Evolutionary conservation across 2,888 invertebrate genomes (phyloP).

Genomic region (Orthonychiurus folsomi): DNA sequence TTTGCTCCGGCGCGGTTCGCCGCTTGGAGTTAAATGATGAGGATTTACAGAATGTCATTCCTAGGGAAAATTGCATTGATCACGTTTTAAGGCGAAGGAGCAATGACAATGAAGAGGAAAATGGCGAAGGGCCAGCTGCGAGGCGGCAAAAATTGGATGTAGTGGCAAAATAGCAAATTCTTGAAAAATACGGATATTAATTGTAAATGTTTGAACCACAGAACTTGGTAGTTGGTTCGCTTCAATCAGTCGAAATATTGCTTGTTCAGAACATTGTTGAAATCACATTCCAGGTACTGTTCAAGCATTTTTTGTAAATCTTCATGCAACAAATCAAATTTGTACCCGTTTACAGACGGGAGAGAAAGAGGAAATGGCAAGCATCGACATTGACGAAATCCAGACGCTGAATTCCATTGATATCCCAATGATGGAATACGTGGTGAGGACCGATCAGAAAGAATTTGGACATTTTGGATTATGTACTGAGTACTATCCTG

Average conservation of each 20-base stretch:
- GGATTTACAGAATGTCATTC: no score
- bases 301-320: neutral
- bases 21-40: no score
- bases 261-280: neutral
- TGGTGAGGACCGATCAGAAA: neutral
- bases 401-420: neutral
- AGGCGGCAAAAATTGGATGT: neutral
- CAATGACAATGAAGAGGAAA: no score
- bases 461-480: no score
- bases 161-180: no score
- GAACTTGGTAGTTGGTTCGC: neutral
- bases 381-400: neutral
- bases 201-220: neutral
- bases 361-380: neutral
- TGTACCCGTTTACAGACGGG: neutral
- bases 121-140: neutral
- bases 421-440: neutral
- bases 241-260: neutral
- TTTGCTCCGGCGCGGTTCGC: no score
- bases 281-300: neutral
- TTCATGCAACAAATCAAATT: no score
- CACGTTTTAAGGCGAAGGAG: no score
- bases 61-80: no score
- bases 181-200: no score
- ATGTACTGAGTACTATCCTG: neutral